Evolutionary conservation across 37 sponge, comb jelly and placozoan species (phyloP).

Genomic region (Hexactinellida sp.): DNA sequence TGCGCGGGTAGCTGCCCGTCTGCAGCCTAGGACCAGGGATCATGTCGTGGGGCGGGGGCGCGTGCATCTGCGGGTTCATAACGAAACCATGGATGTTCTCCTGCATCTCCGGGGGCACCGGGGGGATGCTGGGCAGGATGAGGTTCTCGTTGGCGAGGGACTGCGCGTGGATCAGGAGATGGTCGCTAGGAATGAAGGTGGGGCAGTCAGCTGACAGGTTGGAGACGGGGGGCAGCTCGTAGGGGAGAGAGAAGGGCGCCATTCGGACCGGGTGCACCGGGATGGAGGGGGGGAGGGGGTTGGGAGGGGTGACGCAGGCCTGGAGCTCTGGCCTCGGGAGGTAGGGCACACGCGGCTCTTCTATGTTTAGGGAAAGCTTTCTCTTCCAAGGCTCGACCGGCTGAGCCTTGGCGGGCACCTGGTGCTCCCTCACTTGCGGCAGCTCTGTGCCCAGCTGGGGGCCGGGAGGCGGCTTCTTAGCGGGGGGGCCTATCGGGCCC

Average conservation of each 20-base stretch:
- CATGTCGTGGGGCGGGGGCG: conserved; percentile 4
- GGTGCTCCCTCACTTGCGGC: background rate
- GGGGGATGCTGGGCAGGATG: conserved; percentile 21
- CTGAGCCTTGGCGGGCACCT: background rate
- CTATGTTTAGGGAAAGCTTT: background rate
- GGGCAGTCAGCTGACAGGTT: conserved; percentile 13
- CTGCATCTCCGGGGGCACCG: conserved; percentile 17
- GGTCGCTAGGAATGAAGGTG: conserved; percentile 11
- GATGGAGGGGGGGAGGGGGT: background rate
- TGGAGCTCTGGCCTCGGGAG: background rate
- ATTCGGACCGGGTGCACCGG: background rate
- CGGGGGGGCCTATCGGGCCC: background rate
- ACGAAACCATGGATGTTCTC: background rate
- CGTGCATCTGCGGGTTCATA: background rate
- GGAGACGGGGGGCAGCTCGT: background rate
- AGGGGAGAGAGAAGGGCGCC: background rate
- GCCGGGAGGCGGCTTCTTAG: background rate
- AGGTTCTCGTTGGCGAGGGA: background rate
- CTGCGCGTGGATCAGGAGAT: background rate
- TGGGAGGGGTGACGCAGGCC: background rate
- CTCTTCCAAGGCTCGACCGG: background rate
- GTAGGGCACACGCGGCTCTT: background rate
- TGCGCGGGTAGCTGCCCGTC: background rate
- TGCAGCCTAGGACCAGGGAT: background rate
- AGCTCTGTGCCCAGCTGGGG: background rate